These are phyloP conservation scores for Pelobates fuscus DNA, from an alignment of 2,113 vertebrate species.

Conservation along the genomic window DNA sequence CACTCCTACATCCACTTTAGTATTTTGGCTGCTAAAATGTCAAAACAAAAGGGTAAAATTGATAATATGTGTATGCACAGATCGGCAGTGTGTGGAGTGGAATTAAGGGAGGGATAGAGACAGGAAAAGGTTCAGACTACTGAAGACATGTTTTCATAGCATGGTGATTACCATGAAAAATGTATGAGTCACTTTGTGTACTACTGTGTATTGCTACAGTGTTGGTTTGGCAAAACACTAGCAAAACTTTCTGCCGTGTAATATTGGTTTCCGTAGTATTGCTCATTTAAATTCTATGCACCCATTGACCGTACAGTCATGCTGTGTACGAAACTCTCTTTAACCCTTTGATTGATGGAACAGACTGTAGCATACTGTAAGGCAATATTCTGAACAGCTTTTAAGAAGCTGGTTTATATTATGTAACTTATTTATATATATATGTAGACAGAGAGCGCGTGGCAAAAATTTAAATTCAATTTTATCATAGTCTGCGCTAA, in stretches of 20 bases:
- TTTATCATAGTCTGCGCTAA: no score
- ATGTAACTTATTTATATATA: no score
- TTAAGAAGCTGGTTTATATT: no score
- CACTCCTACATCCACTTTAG: neutral
- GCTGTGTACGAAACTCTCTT: neutral
- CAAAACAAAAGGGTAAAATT: conserved; percentile 22
- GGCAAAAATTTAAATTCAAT: no score
- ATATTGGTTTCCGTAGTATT: conserved; percentile 56
- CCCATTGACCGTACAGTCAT: conserved; percentile 34
- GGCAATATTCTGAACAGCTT: no score
- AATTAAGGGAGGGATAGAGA: conserved; percentile 52
- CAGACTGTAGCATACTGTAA: no score
- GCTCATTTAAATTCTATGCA: conserved; percentile 43
- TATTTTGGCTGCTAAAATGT: neutral
- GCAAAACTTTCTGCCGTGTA: conserved; percentile 60
- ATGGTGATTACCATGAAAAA: conserved; percentile 62
- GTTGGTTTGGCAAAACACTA: conserved; percentile 58
- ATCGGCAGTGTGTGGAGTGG: neutral
- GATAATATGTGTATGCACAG: conserved; percentile 2
- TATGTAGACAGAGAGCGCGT: no score
- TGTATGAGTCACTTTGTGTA: conserved; percentile 64
- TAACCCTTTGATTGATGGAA: neutral
- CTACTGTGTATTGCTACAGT: conserved; percentile 59
- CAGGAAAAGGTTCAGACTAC: conserved; percentile 65
- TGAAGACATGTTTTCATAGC: conserved; percentile 57